Conservation (phyloP, 53 echinoderm and acorn worm genomes). For the Paracentrotus lividus region DNA sequence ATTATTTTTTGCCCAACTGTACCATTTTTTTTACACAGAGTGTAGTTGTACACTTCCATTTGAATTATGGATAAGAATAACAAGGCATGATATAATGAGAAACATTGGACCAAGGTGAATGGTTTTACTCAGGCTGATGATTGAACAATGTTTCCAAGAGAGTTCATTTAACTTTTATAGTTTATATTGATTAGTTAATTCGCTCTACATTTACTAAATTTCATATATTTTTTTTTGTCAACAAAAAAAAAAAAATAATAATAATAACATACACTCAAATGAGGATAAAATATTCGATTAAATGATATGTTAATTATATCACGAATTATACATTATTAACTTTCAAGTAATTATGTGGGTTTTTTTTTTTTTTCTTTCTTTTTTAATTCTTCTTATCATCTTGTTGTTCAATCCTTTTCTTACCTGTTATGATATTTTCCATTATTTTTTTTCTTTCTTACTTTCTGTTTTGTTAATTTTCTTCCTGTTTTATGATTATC, state of each 20-base stretch:
- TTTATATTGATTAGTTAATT: background rate
- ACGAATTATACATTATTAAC: background rate
- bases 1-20: no score
- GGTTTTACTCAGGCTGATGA: background rate
- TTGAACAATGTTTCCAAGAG: background rate
- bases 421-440: background rate
- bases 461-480: background rate
- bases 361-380: no score
- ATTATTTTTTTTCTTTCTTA: background rate
- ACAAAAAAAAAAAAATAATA: no score
- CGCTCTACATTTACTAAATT: background rate
- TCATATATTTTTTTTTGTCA: background rate
- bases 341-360: background rate
- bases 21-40: no score
- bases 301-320: background rate
- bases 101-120: constrained; percentile 26
- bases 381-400: no score
- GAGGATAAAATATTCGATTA: background rate
- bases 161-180: background rate
- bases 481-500: no score
- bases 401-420: background rate
- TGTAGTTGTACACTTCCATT: constrained; percentile 35
- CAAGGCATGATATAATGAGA: constrained; percentile 3
- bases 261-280: background rate
- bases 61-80: background rate